phyloP scores from a whole-genome alignment of 2,113 vertebrate species.

The Bubo bubo region DNA sequence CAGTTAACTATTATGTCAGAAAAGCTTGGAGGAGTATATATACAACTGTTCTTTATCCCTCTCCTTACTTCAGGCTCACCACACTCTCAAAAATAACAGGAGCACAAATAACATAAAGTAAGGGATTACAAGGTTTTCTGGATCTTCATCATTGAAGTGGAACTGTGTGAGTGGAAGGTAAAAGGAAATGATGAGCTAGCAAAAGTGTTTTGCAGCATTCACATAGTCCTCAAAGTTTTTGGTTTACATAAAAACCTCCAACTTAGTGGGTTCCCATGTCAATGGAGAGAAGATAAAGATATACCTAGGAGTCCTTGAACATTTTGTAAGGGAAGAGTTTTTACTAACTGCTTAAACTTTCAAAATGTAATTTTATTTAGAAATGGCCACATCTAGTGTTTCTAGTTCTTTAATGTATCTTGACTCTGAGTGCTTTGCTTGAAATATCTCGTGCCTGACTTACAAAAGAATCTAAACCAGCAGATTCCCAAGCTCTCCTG shows the following conservation, averaged over 20 bases:
- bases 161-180: neutral
- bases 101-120: neutral
- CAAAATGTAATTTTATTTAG: neutral
- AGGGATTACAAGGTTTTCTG: neutral
- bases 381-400: neutral
- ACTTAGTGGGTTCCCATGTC: neutral
- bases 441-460: neutral
- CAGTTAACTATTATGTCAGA: neutral
- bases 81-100: neutral
- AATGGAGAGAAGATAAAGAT: neutral
- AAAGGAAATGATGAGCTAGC: neutral
- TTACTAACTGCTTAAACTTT: neutral
- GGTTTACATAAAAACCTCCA: neutral
- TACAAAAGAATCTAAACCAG: neutral
- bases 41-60: neutral
- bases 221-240: neutral
- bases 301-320: neutral
- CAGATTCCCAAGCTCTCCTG: neutral
- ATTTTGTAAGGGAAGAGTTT: neutral
- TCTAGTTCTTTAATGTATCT: neutral
- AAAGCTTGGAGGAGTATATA: neutral
- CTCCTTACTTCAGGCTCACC: neutral
- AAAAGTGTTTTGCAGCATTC: neutral
- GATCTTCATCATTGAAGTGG: neutral
- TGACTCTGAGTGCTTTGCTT: neutral